Percentiles rank a stretch among this genome's conserved stretches.
Conservation (phyloP, 2,797 vertebrate species). For the Peromyscus eremicus region DNA sequence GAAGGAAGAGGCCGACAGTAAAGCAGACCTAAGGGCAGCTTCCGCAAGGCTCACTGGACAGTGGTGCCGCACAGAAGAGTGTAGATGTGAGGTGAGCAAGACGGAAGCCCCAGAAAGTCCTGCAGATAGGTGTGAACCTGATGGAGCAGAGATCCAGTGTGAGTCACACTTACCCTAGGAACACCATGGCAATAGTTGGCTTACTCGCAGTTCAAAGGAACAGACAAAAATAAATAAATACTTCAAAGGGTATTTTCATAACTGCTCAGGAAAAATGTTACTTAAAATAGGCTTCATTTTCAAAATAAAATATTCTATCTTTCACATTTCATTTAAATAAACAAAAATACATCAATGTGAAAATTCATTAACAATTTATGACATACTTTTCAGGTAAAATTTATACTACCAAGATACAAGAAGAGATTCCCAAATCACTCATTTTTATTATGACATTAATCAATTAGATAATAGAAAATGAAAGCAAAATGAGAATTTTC, state of each 20-base stretch:
- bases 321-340: constrained; percentile 41
- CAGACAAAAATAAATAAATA: background rate
- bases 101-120: background rate
- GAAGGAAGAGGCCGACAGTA: too few species aligned
- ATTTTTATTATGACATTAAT: constrained; percentile 52
- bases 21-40: rapidly evolving
- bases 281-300: constrained; percentile 5
- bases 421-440: background rate
- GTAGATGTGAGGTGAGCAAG: background rate
- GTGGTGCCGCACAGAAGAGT: rapidly evolving
- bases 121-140: background rate
- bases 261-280: background rate
- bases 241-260: background rate
- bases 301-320: constrained; percentile 11
- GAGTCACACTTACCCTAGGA: background rate
- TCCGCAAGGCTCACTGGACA: background rate
- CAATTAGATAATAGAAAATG: constrained; percentile 49
- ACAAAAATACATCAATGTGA: background rate
- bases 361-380: background rate
- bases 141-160: background rate
- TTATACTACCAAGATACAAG: background rate
- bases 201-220: background rate
- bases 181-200: background rate
- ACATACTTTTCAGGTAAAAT: constrained; percentile 21
- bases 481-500: constrained; percentile 36